Evolutionary conservation across 2,113 vertebrate species (phyloP), one percentile per base, ranked within the genome.

Genomic region (Erinaceus europaeus): DNA sequence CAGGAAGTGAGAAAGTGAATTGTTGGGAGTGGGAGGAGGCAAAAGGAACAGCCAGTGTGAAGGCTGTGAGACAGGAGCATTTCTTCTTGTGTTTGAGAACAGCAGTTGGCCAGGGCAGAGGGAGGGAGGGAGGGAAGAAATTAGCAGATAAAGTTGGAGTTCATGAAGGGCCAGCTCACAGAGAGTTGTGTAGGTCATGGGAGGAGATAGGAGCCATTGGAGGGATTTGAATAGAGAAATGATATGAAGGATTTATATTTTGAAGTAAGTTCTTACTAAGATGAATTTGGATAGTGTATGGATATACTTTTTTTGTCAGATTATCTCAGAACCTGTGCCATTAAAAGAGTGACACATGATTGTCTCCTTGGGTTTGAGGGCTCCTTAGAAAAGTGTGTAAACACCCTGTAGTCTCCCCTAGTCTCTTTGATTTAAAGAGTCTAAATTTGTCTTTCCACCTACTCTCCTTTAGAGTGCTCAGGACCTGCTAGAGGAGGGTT

Each of bases 21-120:
- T 20, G 6, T 17, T 36, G 34, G 10, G 15, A 6, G 4, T 6
- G 10, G 15, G 10, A 6, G 3, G 21, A 65, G 17, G n/a, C n/a
- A n/a, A n/a, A n/a, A n/a, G 52, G 15, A 15, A 15, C 14, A 32
- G 40, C 9, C 4, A 12, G 14, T 15, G 44, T 38, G 36, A 27
- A 65, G 46, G 36, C 61, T 50, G n/a, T n/a, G 25, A n/a, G 57
- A 52, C n/a, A 23, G 68, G 18, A 68, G 25, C 14, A 0, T 65
- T 55, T 62, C 48, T 32, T n/a, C 0, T 44, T 14, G 0, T n/a
- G 44, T 32, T 74, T 11, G 0, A 5, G 29, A 52, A 34, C 3
- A 34, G 10, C 7, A 12, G 6, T 40, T 53, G 46, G n/a, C 59
- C 29, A 8, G 18, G 36, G 25, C 42, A 42, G 55, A 50, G n/a